Percentiles rank a stretch among this genome's conserved stretches.
These are phyloP conservation scores for Phengaris alcon DNA, from an alignment of 2,888 invertebrate species.

Conservation along the genomic window DNA sequence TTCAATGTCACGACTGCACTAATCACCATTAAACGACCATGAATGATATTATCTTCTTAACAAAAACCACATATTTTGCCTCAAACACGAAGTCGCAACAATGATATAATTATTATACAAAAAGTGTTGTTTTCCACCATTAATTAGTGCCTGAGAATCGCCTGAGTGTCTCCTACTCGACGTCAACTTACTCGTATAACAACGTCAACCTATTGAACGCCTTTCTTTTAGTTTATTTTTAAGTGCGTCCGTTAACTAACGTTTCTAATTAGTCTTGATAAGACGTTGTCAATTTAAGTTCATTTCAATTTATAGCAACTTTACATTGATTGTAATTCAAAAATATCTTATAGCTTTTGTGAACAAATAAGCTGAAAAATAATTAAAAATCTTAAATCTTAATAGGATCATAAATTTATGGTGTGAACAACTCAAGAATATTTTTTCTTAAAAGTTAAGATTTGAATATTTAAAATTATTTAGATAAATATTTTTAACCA, in stretches of 20 bases:
- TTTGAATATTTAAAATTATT: not conserved
- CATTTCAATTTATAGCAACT: not conserved
- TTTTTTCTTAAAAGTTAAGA: not conserved
- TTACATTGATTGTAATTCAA: not conserved
- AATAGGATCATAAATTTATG: not conserved
- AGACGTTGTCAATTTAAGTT: not conserved
- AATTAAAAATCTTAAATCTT: not conserved
- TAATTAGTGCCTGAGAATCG: slow-evolving; percentile 29
- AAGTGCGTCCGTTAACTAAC: slow-evolving; percentile 12
- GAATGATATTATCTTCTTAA: slow-evolving; percentile 23
- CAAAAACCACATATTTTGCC: slow-evolving; percentile 31
- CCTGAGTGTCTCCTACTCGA: slow-evolving; percentile 32
- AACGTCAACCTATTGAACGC: slow-evolving; percentile 4
- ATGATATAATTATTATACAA: slow-evolving; percentile 21
- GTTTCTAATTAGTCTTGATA: slow-evolving; percentile 2
- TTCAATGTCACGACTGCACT: slow-evolving; percentile 22
- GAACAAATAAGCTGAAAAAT: not conserved
- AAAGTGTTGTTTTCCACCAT: slow-evolving; percentile 35
- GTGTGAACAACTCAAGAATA: too few relatives aligned
- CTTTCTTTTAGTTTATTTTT: slow-evolving; percentile 21
- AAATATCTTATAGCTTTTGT: not conserved
- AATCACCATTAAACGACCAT: slow-evolving; percentile 2
- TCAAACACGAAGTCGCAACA: slow-evolving; percentile 30
- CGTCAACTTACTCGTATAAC: slow-evolving; percentile 34
- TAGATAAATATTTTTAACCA: slow-evolving; percentile 32